Evolutionary conservation across 2,888 invertebrate genomes (phyloP), one percentile per base, ranked within the genome.

Genomic region (Cistogaster globosa): DNA sequence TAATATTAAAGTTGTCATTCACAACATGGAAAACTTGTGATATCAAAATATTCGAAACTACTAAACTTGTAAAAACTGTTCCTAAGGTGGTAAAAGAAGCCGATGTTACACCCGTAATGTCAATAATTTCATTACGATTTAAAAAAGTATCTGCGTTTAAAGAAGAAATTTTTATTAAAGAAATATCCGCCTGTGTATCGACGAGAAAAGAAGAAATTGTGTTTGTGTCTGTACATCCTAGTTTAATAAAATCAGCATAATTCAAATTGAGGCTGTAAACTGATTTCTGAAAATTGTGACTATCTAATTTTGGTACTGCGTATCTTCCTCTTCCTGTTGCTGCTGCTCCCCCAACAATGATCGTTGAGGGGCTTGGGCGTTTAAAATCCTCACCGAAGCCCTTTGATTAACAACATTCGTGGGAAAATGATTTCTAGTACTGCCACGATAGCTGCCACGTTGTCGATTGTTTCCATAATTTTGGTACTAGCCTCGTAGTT

Each of bases 231-330:
- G 38, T 38, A 38, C 42, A 71, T 4, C 45, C n/a, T 26, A 71
- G n/a, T 7, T 45, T 42, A 9, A 71, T 45, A 58, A 69, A 69
- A 16, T 69, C 55, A 14, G 68, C 38, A 38, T 69, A 69, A 42
- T 55, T 55, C 2, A 42, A n/a, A 45, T 71, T 58, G 20, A 57
- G 16, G 42, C 71, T 58, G 58, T 45, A 71, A 9, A 71, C 26
- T 58, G 71, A 71, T 38, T 60, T 26, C 4, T 26, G 26, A 26
- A 26, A 26, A 26, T 26, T 26, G 26, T 26, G 14, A 32, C 32
- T 5, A 16, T 32, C 9, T 32, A 32, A 32, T 26, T 32, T 32
- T 4, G 58, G 8, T 58, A n/a, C 12, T 26, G 26, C 26, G 26
- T 26, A 26, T 26, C 26, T 26, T 26, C 26, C 26, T 26, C 26